Evolutionary conservation across 2,797 vertebrate species (phyloP).

Genomic region (Melanotaenia maccullochi): DNA sequence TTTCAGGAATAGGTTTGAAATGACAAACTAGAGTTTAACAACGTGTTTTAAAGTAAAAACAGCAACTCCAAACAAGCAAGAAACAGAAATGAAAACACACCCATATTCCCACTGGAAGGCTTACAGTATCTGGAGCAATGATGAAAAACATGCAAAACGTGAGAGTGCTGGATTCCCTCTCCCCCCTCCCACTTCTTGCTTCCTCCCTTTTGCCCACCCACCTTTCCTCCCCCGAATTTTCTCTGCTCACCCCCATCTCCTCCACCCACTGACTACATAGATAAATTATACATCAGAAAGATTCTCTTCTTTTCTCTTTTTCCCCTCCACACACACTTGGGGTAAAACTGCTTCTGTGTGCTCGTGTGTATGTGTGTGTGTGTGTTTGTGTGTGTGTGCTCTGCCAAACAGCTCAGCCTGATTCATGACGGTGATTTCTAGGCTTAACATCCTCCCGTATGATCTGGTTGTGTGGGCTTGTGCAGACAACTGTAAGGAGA

Average conservation of each 20-base stretch:
- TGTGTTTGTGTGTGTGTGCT: not conserved
- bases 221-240: slow-evolving; percentile 44
- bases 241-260: slow-evolving; percentile 48
- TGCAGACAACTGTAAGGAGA: slow-evolving; percentile 39
- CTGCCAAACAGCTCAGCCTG: slow-evolving; percentile 5
- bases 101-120: slow-evolving; percentile 12
- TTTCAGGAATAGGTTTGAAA: not conserved
- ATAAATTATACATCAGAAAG: slow-evolving; percentile 79
- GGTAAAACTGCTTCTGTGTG: slow-evolving; percentile 29
- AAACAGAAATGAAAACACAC: slow-evolving; percentile 13
- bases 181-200: slow-evolving; percentile 6
- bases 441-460: not conserved
- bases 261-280: slow-evolving; percentile 59
- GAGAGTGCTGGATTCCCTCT: slow-evolving; percentile 48
- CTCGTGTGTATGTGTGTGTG: not conserved
- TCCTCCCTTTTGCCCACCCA: slow-evolving; percentile 39
- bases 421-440: slow-evolving; percentile 25
- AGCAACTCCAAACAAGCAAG: not conserved
- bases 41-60: not conserved
- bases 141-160: slow-evolving; percentile 48
- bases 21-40: not conserved
- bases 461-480: slow-evolving; percentile 54
- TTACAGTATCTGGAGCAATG: slow-evolving; percentile 33
- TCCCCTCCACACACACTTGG: slow-evolving; percentile 26
- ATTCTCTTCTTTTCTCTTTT: slow-evolving; percentile 38